Evolutionary conservation across 1,140 invertebrate species (phyloP).

Genomic region (Zeugodacus cucurbitae): DNA sequence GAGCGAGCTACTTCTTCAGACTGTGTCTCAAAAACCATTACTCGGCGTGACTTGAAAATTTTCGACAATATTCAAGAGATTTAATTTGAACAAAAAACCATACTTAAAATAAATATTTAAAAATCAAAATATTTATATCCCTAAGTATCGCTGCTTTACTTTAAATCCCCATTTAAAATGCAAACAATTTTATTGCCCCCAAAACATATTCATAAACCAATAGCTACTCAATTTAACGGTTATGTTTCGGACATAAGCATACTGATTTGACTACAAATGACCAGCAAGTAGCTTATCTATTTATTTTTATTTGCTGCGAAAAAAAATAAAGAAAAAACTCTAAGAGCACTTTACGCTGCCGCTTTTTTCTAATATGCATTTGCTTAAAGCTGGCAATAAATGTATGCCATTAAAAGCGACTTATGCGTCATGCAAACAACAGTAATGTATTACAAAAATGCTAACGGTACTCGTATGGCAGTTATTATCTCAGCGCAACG

Average conservation of each 20-base stretch:
- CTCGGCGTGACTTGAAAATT: no score
- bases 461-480: background rate
- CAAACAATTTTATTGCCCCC: background rate
- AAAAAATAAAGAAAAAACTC: background rate
- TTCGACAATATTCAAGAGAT: no score
- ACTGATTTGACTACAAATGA: background rate
- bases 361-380: background rate
- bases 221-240: background rate
- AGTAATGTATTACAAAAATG: conserved; percentile 12
- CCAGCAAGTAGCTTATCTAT: background rate
- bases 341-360: background rate
- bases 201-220: background rate
- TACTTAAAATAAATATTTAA: no score
- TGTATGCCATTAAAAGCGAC: conserved; percentile 20
- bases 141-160: no score
- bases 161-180: background rate
- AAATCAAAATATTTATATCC: no score
- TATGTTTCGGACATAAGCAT: background rate
- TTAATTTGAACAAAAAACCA: no score
- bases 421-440: background rate
- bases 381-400: background rate
- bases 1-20: no score
- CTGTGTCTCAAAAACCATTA: no score
- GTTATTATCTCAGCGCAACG: conserved; percentile 5
- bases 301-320: background rate